These are phyloP conservation scores for Caenorhabditis sp. DNA, from an alignment of 2,888 invertebrate species.

Conservation along the genomic window DNA sequence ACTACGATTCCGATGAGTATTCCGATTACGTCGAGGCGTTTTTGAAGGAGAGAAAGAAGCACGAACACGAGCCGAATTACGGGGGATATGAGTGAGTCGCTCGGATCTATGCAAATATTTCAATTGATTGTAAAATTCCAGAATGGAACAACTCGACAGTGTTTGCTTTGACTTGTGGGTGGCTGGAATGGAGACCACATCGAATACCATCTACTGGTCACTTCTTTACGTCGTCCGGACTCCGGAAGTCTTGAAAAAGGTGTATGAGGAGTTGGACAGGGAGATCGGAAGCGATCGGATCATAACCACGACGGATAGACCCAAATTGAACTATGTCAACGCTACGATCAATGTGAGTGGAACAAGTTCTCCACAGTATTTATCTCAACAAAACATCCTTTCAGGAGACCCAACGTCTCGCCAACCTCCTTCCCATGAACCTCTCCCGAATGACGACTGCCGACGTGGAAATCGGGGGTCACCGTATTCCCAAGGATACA, in stretches of 20 bases:
- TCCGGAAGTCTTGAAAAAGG: conserved; percentile 57
- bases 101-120: not conserved
- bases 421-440: conserved; percentile 69
- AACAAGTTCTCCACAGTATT: not conserved
- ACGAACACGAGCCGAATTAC: conserved; percentile 53
- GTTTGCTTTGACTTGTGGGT: conserved; percentile 71
- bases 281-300: conserved; percentile 61
- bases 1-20: conserved; percentile 64
- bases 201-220: conserved; percentile 70
- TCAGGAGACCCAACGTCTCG: conserved; percentile 67
- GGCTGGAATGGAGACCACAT: conserved; percentile 73
- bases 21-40: conserved; percentile 69
- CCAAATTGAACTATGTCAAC: conserved; percentile 55
- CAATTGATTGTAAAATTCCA: conserved; percentile 3
- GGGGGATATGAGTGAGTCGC: conserved; percentile 62
- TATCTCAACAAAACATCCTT: no score
- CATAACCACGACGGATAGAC: conserved; percentile 57
- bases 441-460: conserved; percentile 41
- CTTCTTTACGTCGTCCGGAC: conserved; percentile 57
- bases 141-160: conserved; percentile 59
- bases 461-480: conserved; percentile 51
- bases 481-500: conserved; percentile 53
- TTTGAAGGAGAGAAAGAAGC: conserved; percentile 65
- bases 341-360: conserved; percentile 64
- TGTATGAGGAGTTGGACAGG: conserved; percentile 64